A percentile compares a stretch with the other conserved stretches of the same genome.
Evolutionary conservation across 1,140 invertebrate species (phyloP).

Genomic region (Drosophila lacertosa): DNA sequence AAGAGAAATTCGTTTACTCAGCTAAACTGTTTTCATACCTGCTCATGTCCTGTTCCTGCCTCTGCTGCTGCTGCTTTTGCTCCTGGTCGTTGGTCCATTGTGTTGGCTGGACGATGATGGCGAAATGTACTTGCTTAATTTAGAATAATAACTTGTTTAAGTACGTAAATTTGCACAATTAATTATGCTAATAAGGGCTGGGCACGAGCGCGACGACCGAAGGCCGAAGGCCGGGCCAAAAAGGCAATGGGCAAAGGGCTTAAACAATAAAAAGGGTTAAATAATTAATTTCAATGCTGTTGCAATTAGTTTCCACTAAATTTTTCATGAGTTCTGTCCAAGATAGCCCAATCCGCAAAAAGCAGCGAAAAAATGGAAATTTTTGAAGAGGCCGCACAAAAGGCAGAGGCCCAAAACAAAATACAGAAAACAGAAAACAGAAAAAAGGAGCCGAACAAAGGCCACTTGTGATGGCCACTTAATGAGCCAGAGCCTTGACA

Average conservation of each 20-base stretch:
- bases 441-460: constrained; percentile 44
- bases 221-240: constrained; percentile 41
- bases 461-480: constrained; percentile 54
- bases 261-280: constrained; percentile 83
- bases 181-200: constrained; percentile 81
- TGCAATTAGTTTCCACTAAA: constrained; percentile 82
- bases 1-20: background rate
- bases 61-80: background rate
- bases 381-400: constrained; percentile 4
- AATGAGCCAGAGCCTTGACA: constrained; percentile 58
- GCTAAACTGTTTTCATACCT: constrained; percentile 12
- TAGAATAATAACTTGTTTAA: constrained; percentile 83
- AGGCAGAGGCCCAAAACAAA: constrained; percentile 17
- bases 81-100: no score
- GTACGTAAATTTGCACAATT: constrained; percentile 81
- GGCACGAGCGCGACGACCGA: no score
- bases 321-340: constrained; percentile 73
- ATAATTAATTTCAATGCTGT: constrained; percentile 82
- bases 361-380: constrained; percentile 19
- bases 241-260: constrained; percentile 61
- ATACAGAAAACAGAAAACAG: constrained; percentile 5
- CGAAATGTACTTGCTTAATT: constrained; percentile 71
- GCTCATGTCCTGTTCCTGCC: no score
- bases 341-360: constrained; percentile 46
- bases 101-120: constrained; percentile 37